These are phyloP conservation scores for Cromileptes altivelis DNA, from an alignment of 2,113 vertebrate species.

Conservation along the genomic window DNA sequence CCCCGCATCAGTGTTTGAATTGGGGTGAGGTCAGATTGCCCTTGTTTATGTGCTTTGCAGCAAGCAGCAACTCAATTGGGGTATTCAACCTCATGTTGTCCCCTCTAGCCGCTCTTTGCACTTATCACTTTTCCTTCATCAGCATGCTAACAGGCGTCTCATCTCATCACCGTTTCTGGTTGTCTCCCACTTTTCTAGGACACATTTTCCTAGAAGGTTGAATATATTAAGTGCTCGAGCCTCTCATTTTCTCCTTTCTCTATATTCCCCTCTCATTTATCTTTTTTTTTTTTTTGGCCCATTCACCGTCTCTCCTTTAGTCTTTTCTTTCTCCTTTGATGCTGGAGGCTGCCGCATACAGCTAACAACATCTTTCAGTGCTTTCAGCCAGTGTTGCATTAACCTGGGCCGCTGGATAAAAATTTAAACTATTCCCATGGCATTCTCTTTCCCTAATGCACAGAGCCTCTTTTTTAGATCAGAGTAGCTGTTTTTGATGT, in stretches of 20 bases:
- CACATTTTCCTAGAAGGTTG: conserved; percentile 71
- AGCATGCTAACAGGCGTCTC: conserved; percentile 48
- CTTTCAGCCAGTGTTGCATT: conserved; percentile 48
- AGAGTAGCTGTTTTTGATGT: conserved; percentile 33
- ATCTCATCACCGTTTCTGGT: conserved; percentile 52
- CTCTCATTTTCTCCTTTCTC: conserved; percentile 49
- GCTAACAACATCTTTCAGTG: conserved; percentile 43
- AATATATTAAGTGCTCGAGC: conserved; percentile 61
- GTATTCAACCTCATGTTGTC: conserved; percentile 30
- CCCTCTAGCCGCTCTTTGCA: conserved; percentile 14
- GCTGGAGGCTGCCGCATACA: conserved; percentile 36
- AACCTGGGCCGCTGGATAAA: conserved; percentile 38
- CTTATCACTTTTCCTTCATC: conserved; percentile 59
- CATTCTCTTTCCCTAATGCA: conserved; percentile 31
- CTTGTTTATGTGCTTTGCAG: conserved; percentile 64
- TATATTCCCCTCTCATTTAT: conserved; percentile 24
- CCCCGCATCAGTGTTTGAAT: conserved; percentile 8
- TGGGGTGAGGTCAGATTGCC: conserved; percentile 63
- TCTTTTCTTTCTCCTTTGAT: conserved; percentile 34
- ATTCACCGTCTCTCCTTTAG: neutral
- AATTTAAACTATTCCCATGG: conserved; percentile 31
- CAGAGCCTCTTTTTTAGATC: conserved; percentile 35
- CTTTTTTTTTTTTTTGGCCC: conserved; percentile 12
- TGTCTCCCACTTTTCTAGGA: conserved; percentile 61
- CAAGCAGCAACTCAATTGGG: conserved; percentile 48